Conservation (phyloP, 2,113 vertebrate species). For the Ceyx margarethae region DNA sequence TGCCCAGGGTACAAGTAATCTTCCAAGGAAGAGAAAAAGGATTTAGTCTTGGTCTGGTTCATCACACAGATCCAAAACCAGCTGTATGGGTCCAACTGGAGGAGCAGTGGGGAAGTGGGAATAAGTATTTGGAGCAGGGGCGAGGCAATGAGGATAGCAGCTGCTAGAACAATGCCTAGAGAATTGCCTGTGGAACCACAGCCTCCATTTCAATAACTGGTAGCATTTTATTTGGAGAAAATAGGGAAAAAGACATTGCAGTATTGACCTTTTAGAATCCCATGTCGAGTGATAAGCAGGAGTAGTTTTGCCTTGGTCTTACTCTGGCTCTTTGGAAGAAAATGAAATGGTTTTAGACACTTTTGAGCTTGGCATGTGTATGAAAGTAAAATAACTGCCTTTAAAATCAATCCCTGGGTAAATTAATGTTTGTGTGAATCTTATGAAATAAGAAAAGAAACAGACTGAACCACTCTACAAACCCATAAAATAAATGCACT, state of each 20-base stretch:
- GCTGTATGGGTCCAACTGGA: background rate
- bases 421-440: background rate
- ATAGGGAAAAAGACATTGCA: background rate
- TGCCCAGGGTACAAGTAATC: background rate
- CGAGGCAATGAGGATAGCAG: background rate
- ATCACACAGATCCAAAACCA: background rate
- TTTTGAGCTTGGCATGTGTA: background rate
- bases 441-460: background rate
- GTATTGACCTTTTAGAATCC: background rate
- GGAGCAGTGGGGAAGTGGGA: background rate
- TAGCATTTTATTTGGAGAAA: constrained; percentile 12
- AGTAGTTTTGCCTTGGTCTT: background rate
- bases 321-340: background rate
- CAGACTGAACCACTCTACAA: background rate
- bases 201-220: background rate
- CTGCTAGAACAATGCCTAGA: background rate
- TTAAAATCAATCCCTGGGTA: background rate
- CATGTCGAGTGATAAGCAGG: background rate
- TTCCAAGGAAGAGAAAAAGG: background rate
- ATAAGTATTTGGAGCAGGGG: background rate
- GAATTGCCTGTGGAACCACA: background rate
- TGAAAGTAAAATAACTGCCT: background rate
- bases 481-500: background rate
- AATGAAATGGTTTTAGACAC: background rate
- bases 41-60: background rate